phyloP scores from a whole-genome alignment of 2,888 invertebrate genomes.

The Tuta absoluta region DNA sequence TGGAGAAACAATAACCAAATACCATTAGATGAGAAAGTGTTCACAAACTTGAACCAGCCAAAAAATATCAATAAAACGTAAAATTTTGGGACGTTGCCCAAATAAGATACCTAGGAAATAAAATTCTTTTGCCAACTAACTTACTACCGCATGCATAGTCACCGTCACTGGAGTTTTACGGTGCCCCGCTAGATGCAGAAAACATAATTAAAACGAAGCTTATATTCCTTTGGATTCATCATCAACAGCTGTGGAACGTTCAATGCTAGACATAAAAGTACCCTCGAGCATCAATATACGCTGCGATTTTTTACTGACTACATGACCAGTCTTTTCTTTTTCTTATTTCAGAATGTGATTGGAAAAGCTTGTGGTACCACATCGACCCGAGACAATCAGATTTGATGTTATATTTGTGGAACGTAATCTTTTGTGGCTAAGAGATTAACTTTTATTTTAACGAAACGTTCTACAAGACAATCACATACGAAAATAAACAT shows the following conservation, averaged over 20 bases:
- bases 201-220: background rate
- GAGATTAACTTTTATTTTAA: conserved; percentile 6
- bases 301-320: background rate
- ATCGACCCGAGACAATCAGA: background rate
- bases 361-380: background rate
- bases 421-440: background rate
- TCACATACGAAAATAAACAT: no score
- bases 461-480: no score
- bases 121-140: background rate
- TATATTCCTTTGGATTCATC: background rate
- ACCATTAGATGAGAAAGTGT: conserved; percentile 1
- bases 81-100: background rate
- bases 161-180: background rate
- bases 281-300: no score
- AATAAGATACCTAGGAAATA: background rate
- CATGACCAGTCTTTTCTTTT: no score
- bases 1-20: background rate
- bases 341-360: background rate
- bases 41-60: background rate
- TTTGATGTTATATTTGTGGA: background rate
- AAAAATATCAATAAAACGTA: conserved; percentile 5
- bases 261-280: background rate
- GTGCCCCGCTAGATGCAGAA: background rate
- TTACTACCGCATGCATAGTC: background rate
- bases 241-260: no score